These are phyloP conservation scores for Onychomys leucogaster DNA, from an alignment of 2,797 vertebrate species.

Conservation along the genomic window DNA sequence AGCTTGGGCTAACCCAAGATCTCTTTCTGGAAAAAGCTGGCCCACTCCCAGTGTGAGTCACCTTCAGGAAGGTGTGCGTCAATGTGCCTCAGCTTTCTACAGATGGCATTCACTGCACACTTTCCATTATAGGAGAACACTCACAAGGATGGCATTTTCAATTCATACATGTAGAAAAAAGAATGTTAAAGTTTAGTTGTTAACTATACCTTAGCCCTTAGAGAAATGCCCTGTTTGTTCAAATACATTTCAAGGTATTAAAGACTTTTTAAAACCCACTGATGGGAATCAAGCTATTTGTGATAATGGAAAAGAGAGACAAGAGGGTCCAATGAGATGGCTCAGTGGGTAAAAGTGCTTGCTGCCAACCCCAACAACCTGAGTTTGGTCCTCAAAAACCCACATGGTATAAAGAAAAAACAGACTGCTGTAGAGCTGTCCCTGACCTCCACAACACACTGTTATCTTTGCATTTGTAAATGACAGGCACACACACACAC, in stretches of 20 bases:
- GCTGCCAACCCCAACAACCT: not conserved
- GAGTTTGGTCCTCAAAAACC: not conserved
- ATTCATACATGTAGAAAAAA: not conserved
- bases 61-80: not conserved
- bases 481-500: not conserved
- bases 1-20: not conserved
- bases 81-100: not conserved
- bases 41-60: not conserved
- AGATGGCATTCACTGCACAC: not conserved
- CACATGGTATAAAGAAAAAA: not conserved
- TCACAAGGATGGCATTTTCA: not conserved
- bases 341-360: not conserved
- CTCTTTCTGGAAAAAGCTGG: not conserved
- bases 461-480: too few species aligned
- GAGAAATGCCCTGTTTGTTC: not conserved
- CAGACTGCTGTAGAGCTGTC: not conserved
- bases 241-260: conserved; percentile 15
- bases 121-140: conserved; percentile 27
- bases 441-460: too few species aligned
- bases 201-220: not conserved
- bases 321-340: not conserved
- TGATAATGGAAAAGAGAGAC: not conserved
- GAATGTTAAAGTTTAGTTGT: not conserved
- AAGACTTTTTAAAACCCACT: conserved; percentile 8
- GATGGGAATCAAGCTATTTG: not conserved